Evolutionary conservation across 2,113 vertebrate species (phyloP), one percentile per base, ranked within the genome.

Genomic region (Nothobranchius furzeri): DNA sequence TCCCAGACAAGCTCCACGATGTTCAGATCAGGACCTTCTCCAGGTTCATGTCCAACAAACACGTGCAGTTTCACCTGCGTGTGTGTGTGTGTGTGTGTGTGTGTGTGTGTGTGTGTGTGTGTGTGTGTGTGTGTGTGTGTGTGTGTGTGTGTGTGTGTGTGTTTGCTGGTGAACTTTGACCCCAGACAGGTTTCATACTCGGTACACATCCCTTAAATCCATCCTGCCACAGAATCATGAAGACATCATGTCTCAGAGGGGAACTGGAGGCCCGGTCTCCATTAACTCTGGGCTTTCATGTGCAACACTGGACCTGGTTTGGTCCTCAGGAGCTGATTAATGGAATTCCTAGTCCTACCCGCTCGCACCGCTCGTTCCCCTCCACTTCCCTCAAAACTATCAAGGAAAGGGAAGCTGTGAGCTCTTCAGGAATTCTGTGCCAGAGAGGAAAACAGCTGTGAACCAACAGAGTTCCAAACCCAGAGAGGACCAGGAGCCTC

Each of bases 221-320:
- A 72, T 76, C 30, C 80, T 70, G 47, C 37, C 60, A 69, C 68
- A 62, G 77, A 76, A 69, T 73, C 75, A 89, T 84, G 72, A 75
- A 82, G 69, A 68, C 79, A 69, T 79, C 71, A 56, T 76, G 76
- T 66, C 73, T 71, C 66, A 74, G 78, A 75, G 24, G 60, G 71
- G 64, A 83, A 65, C 57, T 73, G 70, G 30, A 78, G 71, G 79
- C 62, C 73, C 65, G 54, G 65, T 60, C 70, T 87, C 78, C 77
- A 73, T 70, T 79, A 76, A 72, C 70, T 67, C 69, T 42, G 61
- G 48, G 62, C 83, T 83, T 86, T 87, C 81, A 85, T 80, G 75
- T 80, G 77, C 79, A 82, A 82, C 87, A 69, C 48, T 63, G 60
- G 76, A 48, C 37, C 51, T 47, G 62, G 72, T 75, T 30, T 55